Evolutionary conservation across 2,113 vertebrate genomes (phyloP).

Genomic region (Gambusia holbrooki): DNA sequence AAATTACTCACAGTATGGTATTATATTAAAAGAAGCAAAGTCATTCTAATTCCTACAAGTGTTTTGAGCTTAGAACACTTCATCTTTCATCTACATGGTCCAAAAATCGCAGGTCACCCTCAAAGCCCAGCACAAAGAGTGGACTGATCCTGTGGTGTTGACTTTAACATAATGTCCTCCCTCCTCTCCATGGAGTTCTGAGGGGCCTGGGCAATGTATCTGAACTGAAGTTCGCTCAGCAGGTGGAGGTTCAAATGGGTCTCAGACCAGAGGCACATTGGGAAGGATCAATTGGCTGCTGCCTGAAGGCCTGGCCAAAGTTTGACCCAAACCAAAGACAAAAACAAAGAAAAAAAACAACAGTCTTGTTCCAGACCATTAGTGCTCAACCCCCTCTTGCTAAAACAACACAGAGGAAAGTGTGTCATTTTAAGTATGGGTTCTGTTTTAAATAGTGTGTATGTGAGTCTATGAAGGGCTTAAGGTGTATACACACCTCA

Average conservation of each 20-base stretch:
- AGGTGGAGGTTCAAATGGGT: slow-evolving; percentile 95
- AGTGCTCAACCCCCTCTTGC: slow-evolving; percentile 79
- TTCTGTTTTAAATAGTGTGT: slow-evolving; percentile 49
- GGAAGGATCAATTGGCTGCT: slow-evolving; percentile 89
- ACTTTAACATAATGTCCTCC: slow-evolving; percentile 82
- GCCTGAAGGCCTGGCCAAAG: slow-evolving; percentile 85
- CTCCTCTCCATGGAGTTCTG: slow-evolving; percentile 77
- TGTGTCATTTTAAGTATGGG: slow-evolving; percentile 51
- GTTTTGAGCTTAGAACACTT: slow-evolving; percentile 46
- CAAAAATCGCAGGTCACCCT: slow-evolving; percentile 70
- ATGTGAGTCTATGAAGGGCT: slow-evolving; percentile 39
- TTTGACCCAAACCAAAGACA: slow-evolving; percentile 86
- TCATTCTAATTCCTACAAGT: slow-evolving; percentile 29
- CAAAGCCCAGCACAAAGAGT: slow-evolving; percentile 70
- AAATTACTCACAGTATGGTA: too few relatives aligned
- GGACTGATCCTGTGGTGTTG: slow-evolving; percentile 73
- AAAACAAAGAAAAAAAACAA: slow-evolving; percentile 73
- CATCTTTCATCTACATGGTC: slow-evolving; percentile 58
- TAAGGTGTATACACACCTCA: slow-evolving; percentile 58
- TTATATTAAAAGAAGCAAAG: neutral
- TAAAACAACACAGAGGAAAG: slow-evolving; percentile 86
- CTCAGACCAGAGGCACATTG: slow-evolving; percentile 87
- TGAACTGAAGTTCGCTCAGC: slow-evolving; percentile 92
- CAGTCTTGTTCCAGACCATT: slow-evolving; percentile 87
- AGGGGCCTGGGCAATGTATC: slow-evolving; percentile 87